Conservation (phyloP, 2,888 invertebrate genomes). For the Xylota segnis region DNA sequence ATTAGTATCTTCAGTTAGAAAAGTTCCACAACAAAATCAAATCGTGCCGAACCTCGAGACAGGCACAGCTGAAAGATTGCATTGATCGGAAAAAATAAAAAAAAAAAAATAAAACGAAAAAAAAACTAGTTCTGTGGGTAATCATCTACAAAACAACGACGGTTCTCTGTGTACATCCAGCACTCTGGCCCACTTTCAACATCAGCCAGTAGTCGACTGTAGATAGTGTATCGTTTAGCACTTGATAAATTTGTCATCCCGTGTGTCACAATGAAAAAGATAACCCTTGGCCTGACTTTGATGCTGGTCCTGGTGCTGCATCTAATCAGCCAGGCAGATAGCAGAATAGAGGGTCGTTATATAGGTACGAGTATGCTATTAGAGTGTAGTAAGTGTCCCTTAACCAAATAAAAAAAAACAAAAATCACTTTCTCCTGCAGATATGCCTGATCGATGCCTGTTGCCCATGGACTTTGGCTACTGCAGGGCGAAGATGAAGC, state of each 20-base stretch:
- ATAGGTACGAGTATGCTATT: conserved; percentile 31
- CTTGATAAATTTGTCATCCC: conserved; percentile 58
- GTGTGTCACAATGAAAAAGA: conserved; percentile 54
- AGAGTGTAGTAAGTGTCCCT: not conserved
- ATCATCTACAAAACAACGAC: conserved; percentile 43
- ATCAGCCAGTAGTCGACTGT: conserved; percentile 61
- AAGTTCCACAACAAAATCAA: conserved; percentile 53
- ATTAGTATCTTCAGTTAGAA: conserved; percentile 58
- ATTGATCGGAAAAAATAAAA: conserved; percentile 34
- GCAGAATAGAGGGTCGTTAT: conserved; percentile 54
- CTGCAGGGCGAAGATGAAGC: conserved; percentile 89
- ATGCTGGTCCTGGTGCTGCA: conserved; percentile 32
- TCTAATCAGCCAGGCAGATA: conserved; percentile 33
- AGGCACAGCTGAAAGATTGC: conserved; percentile 60
- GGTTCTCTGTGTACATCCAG: conserved; percentile 53
- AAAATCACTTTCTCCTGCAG: conserved; percentile 65
- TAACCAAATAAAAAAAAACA: not conserved
- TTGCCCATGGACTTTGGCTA: conserved; percentile 89
- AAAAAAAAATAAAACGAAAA: too few species aligned
- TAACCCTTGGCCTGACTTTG: conserved; percentile 44
- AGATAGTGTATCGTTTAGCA: conserved; percentile 68
- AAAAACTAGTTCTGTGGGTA: conserved; percentile 70
- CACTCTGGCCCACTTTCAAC: conserved; percentile 49
- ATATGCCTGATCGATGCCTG: conserved; percentile 87
- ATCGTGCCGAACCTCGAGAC: conserved; percentile 40